Percentiles rank a stretch among this genome's conserved stretches.
Evolutionary conservation across 2,888 invertebrate genomes (phyloP).

Genomic region (Steromphala cineraria): DNA sequence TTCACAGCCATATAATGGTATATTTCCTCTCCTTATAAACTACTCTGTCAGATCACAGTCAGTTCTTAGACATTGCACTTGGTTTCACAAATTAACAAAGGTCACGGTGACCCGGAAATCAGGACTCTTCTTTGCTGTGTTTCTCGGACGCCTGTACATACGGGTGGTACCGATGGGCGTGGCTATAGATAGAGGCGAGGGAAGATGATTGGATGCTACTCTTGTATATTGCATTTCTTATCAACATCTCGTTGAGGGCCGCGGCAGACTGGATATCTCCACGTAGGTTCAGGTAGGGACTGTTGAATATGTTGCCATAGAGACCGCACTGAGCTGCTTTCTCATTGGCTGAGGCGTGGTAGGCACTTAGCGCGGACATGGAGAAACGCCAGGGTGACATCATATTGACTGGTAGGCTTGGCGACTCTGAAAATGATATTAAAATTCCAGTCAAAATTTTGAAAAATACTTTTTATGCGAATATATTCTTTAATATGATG

Average conservation of each 20-base stretch:
- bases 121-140: neutral
- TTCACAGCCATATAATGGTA: too few species aligned
- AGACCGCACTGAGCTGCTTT: neutral
- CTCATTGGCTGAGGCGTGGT: constrained; percentile 1
- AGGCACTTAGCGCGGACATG: neutral
- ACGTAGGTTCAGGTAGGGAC: neutral
- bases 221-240: constrained; percentile 17
- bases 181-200: neutral
- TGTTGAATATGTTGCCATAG: constrained; percentile 4
- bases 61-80: too few species aligned
- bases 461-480: too few species aligned
- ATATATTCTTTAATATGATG: too few species aligned
- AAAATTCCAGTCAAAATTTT: too few species aligned
- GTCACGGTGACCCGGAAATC: neutral
- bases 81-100: too few species aligned
- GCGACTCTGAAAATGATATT: neutral
- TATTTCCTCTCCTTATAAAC: too few species aligned
- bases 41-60: too few species aligned
- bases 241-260: constrained; percentile 21
- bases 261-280: constrained; percentile 7
- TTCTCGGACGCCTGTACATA: neutral
- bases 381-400: neutral
- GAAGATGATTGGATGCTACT: neutral
- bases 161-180: neutral
- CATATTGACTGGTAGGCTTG: neutral